Evolutionary conservation across 2,797 vertebrate genomes (phyloP).

Genomic region (Lophius americanus): DNA sequence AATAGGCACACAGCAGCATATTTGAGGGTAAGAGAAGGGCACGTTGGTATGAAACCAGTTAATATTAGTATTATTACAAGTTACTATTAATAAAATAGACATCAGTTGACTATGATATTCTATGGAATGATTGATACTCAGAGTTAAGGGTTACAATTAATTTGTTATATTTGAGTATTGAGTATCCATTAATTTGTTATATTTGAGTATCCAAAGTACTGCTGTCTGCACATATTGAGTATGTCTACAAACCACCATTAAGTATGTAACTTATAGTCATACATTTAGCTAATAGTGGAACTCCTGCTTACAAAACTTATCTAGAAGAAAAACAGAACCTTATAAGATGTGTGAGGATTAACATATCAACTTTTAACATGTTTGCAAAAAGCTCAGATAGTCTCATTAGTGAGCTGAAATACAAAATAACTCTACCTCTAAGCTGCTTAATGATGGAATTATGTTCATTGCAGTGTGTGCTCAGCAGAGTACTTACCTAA

Average conservation of each 20-base stretch:
- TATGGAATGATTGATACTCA: neutral
- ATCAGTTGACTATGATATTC: neutral
- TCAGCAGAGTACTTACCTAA: constrained; percentile 84
- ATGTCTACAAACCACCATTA: neutral
- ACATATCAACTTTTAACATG: neutral
- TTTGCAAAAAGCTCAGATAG: constrained; percentile 5
- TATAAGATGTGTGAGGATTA: neutral
- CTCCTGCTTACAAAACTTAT: constrained; percentile 3
- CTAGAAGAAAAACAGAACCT: neutral
- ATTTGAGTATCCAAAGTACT: neutral
- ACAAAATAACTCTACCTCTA: constrained; percentile 14
- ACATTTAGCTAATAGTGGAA: neutral
- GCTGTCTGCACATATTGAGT: neutral
- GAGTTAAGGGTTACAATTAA: neutral
- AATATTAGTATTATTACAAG: neutral
- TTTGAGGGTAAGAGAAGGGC: neutral
- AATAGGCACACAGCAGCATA: constrained; percentile 44
- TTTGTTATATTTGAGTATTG: too few species aligned
- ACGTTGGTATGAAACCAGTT: neutral
- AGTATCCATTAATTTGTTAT: too few species aligned
- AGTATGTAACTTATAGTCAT: neutral
- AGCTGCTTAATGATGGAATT: constrained; percentile 31
- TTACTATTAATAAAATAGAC: neutral
- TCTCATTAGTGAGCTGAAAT: constrained; percentile 18
- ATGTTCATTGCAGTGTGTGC: neutral